These are phyloP conservation scores for Hydrocynus forskahlii DNA, from an alignment of 2,797 vertebrate genomes.

Conservation along the genomic window DNA sequence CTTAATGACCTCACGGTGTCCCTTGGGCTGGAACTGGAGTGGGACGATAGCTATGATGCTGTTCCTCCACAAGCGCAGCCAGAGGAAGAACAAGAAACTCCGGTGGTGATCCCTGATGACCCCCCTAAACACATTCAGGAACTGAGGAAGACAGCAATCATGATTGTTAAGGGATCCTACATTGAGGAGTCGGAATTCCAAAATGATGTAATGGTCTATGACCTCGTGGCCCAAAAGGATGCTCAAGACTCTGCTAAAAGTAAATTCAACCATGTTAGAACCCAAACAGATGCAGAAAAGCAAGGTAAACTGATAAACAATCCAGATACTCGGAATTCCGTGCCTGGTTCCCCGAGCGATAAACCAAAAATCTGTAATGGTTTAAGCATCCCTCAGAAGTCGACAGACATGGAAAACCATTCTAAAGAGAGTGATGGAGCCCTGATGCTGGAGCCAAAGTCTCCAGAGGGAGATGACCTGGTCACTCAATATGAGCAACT, in stretches of 20 bases:
- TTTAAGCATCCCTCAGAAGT: conserved; percentile 58
- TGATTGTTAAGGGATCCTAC: conserved; percentile 91
- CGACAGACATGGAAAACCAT: conserved; percentile 57
- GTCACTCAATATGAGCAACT: conserved; percentile 89
- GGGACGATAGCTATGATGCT: conserved; percentile 96
- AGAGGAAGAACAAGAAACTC: conserved; percentile 59
- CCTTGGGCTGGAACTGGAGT: conserved; percentile 86
- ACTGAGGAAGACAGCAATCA: conserved; percentile 89
- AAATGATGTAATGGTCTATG: conserved; percentile 93
- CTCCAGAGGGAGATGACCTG: conserved; percentile 81
- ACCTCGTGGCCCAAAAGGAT: conserved; percentile 91
- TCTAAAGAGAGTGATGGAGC: conserved; percentile 51
- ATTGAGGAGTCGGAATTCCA: conserved; percentile 96
- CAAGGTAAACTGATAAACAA: not conserved
- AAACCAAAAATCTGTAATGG: conserved; percentile 66
- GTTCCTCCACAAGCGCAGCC: conserved; percentile 78
- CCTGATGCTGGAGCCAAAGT: conserved; percentile 43
- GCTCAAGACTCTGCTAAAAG: conserved; percentile 62
- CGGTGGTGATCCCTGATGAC: conserved; percentile 64
- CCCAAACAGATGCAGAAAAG: conserved; percentile 2
- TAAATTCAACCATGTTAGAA: not conserved
- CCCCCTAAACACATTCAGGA: conserved; percentile 92
- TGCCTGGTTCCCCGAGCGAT: conserved; percentile 35
- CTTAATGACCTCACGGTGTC: conserved; percentile 5
- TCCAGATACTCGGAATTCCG: not conserved